Evolutionary conservation across 2,797 vertebrate species (phyloP), one percentile per base, ranked within the genome.

Genomic region (Fringilla coelebs): DNA sequence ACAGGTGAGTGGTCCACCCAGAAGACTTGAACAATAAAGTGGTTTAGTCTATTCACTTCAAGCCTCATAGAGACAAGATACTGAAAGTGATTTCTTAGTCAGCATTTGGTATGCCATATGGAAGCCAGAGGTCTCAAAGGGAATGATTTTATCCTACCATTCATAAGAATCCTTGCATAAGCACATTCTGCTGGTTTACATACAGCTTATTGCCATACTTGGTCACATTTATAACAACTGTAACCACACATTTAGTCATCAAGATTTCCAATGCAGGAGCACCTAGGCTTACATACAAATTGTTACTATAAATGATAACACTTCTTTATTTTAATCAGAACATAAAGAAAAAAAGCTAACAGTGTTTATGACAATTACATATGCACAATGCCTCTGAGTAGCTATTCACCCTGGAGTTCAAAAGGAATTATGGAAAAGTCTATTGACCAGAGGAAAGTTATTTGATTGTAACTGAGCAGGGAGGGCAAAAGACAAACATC

Each of bases 151-250:
- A 46, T 61, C 79, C 77, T 49, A 61, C 49, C 49, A 58, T 60
- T 91, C 89, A 93, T 54, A 88, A 54, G 85, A 89, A 75, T 38
- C n/a, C 72, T 80, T 74, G n/a, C 49, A 74, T 24, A 95, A 95
- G 55, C 49, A 70, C 43, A 51, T 91, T 82, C 52, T 89, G 75
- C 54, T 90, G 29, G 31, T 46, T 93, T 21, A 65, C 71, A 43
- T 70, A 58, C 6, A 24, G 66, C 60, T 93, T 66, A 86, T 0
- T 89, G 85, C 77, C 71, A 55, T 38, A 49, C 49, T 41, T 57
- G 2, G 1, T 29, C 52, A 49, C 41, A 88, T 76, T 84, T 62
- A 45, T 82, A 93, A 40, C 36, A 85, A 85, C 60, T 68, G 45
- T 51, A 90, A 57, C 43, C 70, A 80, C 34, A 73, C 19, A 45